Evolutionary conservation across 37 sponge, comb jelly and placozoan genomes (phyloP).

Genomic region (Amphimedon queenslandica): DNA sequence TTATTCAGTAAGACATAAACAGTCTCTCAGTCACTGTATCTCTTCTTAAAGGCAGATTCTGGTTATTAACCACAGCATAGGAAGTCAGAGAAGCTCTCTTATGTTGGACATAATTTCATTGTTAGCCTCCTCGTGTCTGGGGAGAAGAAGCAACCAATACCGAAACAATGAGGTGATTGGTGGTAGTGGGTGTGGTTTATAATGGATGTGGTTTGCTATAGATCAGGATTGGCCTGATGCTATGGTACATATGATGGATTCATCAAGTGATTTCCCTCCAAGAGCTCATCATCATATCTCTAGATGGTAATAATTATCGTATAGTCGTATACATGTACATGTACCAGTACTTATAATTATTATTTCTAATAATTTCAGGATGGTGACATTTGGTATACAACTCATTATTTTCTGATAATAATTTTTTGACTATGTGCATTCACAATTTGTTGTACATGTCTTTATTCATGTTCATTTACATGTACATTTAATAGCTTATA

Average conservation of each 20-base stretch:
- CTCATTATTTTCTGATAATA: no score
- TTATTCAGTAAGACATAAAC: not conserved
- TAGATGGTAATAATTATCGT: constrained; percentile 82
- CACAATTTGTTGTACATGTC: no score
- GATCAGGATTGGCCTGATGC: constrained; percentile 45
- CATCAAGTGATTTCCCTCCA: constrained; percentile 57
- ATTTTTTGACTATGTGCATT: no score
- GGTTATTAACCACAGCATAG: constrained; percentile 34
- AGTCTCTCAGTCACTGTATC: not conserved
- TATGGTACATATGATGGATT: constrained; percentile 64
- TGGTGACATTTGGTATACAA: no score
- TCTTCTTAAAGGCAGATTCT: not conserved
- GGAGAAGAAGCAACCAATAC: not conserved
- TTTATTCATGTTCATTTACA: no score
- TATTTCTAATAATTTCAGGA: no score
- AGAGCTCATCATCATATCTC: constrained; percentile 69
- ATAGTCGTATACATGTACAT: no score
- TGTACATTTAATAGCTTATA: no score
- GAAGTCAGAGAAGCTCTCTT: constrained; percentile 59
- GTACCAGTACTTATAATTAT: no score
- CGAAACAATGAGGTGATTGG: not conserved
- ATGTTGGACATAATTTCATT: constrained; percentile 44
- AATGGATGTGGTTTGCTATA: not conserved
- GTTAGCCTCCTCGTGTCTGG: constrained; percentile 42
- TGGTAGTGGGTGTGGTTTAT: not conserved